Evolutionary conservation across 2,888 invertebrate species (phyloP), one percentile per base, ranked within the genome.

Genomic region (Leuctra nigra): DNA sequence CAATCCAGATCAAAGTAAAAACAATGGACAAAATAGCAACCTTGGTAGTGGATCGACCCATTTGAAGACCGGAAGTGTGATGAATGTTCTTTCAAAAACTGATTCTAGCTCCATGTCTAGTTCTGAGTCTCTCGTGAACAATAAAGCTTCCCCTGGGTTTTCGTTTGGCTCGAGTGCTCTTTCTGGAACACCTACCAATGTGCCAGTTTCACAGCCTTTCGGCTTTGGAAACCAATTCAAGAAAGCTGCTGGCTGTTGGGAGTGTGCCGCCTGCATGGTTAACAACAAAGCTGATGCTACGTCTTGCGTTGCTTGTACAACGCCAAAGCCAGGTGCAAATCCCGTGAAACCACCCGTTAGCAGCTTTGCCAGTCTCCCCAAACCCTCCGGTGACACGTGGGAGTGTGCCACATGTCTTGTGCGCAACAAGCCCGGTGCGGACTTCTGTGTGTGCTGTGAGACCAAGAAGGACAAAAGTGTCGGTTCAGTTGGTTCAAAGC

Each of bases 401-500:
- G 75, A 77, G 59, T 84, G 83, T 63, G 66, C 71, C 14, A 71
- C 72, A 2, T 83, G 83, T 65, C 73, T 82, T 74, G 68, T 81
- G 1, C 71, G 70, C 52, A 83, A 82, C 63, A 39, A 56, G 29
- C 33, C 44, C 55, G 48, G 54, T 46, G 16, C 38, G 53, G n/a
- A 16, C 16, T 54, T 39, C 7, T 50, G 50, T 20, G 13, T 35
- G 2, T 18, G 35, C 2, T 50, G 50, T 20, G 50, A 50, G 22
- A 33, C 33, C 16, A 18, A 20, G 16, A 50, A 35, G 22, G 35
- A 16, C 11, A n/a, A n/a, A n/a, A n/a, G n/a, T n/a, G n/a, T n/a
- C n/a, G n/a, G n/a, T n/a, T n/a, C n/a, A n/a, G n/a, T n/a, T n/a
- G 44, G 22, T 3, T 16, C 23, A 4, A 4, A 4, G 14, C 38